Evolutionary conservation across 2,113 vertebrate genomes (phyloP).

Genomic region (Perca fluviatilis): DNA sequence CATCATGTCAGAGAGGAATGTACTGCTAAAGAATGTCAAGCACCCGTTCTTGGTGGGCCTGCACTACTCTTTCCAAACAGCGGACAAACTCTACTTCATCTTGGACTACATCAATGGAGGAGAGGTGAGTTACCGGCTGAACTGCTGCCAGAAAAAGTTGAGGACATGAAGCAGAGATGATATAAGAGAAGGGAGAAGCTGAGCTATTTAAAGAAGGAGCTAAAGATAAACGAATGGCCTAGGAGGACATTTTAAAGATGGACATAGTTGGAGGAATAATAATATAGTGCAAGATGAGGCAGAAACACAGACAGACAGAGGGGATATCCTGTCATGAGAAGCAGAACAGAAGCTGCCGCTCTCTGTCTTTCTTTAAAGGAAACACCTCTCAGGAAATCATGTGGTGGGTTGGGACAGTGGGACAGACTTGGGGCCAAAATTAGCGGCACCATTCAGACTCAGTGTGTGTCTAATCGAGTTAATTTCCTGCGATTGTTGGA

Average conservation of each 20-base stretch:
- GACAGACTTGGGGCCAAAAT: slow-evolving; percentile 74
- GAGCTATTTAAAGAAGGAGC: slow-evolving; percentile 41
- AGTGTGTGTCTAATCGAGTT: slow-evolving; percentile 70
- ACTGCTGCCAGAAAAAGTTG: not conserved
- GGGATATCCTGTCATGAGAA: slow-evolving; percentile 80
- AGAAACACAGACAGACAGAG: slow-evolving; percentile 58
- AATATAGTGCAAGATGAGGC: slow-evolving; percentile 26
- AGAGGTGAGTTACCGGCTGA: slow-evolving; percentile 88
- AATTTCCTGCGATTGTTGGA: slow-evolving; percentile 86
- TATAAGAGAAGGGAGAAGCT: not conserved
- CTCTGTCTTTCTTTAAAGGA: slow-evolving; percentile 71
- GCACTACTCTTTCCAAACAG: slow-evolving; percentile 98
- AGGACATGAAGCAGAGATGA: not conserved
- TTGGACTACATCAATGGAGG: slow-evolving; percentile 99
- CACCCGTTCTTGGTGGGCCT: slow-evolving; percentile 98
- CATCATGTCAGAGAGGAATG: slow-evolving; percentile 99
- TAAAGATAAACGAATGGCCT: not conserved
- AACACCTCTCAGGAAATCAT: slow-evolving; percentile 79
- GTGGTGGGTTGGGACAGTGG: slow-evolving; percentile 59
- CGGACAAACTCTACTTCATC: slow-evolving; percentile 96
- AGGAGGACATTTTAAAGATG: not conserved
- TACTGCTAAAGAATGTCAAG: slow-evolving; percentile 97
- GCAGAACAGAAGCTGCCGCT: slow-evolving; percentile 42
- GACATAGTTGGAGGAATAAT: not conserved
- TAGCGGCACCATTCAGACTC: slow-evolving; percentile 70